Conservation (phyloP, 1,140 invertebrate genomes). For the Leptestheria dahalacensis region DNA sequence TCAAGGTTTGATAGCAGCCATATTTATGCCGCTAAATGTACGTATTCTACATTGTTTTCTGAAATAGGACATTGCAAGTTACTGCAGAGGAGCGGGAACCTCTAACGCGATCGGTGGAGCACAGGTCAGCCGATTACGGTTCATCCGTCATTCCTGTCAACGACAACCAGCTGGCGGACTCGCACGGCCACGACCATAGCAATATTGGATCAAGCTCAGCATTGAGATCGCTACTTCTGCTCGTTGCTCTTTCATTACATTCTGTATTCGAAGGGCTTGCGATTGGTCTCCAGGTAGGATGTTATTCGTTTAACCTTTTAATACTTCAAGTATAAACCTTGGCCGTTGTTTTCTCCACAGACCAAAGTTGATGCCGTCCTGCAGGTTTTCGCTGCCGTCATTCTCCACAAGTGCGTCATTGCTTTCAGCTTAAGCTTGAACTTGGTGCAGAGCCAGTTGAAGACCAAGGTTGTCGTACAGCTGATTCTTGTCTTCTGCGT, state of each 20-base stretch:
- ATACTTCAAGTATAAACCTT: no score
- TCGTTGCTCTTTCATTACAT: conserved; percentile 36
- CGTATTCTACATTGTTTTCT: no score
- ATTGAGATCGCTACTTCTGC: conserved; percentile 31
- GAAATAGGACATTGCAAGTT: neutral
- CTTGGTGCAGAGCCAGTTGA: conserved; percentile 44
- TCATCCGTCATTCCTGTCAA: neutral
- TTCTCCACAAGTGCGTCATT: conserved; percentile 44
- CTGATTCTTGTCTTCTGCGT: conserved; percentile 44
- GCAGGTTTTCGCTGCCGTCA: conserved; percentile 37
- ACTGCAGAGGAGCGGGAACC: conserved; percentile 8
- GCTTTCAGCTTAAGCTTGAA: conserved; percentile 44
- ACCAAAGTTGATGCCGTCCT: conserved; percentile 22
- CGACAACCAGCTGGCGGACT: neutral
- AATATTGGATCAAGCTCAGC: conserved; percentile 25
- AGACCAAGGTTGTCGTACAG: conserved; percentile 37
- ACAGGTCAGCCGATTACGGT: neutral
- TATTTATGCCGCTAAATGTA: no score
- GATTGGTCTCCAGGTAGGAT: conserved; percentile 30
- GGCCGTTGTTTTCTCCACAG: no score
- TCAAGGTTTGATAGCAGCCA: no score
- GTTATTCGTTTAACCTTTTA: no score
- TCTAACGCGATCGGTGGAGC: conserved; percentile 6
- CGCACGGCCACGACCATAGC: neutral
- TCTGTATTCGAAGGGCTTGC: conserved; percentile 43